phyloP scores from a whole-genome alignment of 2,888 invertebrate species.

The Hydriomena furcata region DNA sequence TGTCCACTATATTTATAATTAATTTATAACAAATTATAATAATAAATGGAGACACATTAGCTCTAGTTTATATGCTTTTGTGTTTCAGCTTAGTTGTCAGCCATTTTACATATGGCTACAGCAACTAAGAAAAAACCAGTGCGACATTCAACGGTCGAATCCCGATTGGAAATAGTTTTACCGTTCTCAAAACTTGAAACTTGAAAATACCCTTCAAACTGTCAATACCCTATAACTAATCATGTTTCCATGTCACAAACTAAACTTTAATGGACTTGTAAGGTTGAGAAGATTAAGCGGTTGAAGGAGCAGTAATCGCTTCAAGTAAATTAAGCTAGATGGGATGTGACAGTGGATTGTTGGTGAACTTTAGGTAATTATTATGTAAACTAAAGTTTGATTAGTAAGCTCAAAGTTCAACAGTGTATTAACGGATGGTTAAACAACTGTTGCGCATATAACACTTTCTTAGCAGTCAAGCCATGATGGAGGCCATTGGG shows the following conservation, averaged over 20 bases:
- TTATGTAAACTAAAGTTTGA: slow-evolving; percentile 17
- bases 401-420: not conserved
- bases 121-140: no score
- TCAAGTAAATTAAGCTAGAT: slow-evolving; percentile 47
- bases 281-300: slow-evolving; percentile 55
- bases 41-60: no score
- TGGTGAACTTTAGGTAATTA: slow-evolving; percentile 25
- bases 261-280: slow-evolving; percentile 55
- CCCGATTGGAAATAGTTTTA: slow-evolving; percentile 55
- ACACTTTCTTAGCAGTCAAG: no score
- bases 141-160: no score
- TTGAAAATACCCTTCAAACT: slow-evolving; percentile 8
- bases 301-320: slow-evolving; percentile 25
- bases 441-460: not conserved
- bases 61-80: no score
- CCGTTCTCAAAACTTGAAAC: slow-evolving; percentile 23
- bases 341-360: slow-evolving; percentile 35
- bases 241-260: slow-evolving; percentile 51
- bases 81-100: no score
- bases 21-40: no score
- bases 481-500: no score
- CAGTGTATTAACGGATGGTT: not conserved
- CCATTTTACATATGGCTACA: no score
- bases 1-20: no score
- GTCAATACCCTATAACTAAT: slow-evolving; percentile 36